Conservation (phyloP, 1,140 invertebrate species). For the Scaptomyza pallida region DNA sequence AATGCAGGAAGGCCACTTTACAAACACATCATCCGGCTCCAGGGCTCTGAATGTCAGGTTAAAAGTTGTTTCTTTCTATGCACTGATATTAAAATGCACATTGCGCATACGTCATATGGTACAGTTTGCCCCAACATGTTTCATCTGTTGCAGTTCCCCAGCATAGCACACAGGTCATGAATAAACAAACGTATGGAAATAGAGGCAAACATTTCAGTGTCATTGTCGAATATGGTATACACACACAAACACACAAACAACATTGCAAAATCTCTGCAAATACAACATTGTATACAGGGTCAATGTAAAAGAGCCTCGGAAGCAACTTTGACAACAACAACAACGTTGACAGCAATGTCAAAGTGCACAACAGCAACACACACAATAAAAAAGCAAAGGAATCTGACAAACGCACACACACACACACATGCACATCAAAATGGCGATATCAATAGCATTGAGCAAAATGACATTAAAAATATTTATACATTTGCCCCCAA, state of each 20-base stretch:
- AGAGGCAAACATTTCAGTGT: conserved; percentile 55
- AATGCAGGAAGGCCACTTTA: conserved; percentile 23
- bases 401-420: conserved; percentile 11
- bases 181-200: conserved; percentile 51
- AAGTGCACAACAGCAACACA: conserved; percentile 28
- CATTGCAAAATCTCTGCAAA: conserved; percentile 53
- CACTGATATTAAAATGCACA: conserved; percentile 58
- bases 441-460: background rate
- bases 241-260: conserved; percentile 7
- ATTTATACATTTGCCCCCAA: background rate
- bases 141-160: no score
- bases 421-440: conserved; percentile 16
- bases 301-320: conserved; percentile 37
- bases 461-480: background rate
- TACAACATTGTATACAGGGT: conserved; percentile 34
- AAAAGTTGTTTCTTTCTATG: conserved; percentile 25
- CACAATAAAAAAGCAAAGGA: conserved; percentile 11
- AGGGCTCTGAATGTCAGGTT: conserved; percentile 10
- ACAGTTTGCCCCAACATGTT: conserved; percentile 2
- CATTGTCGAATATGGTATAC: conserved; percentile 53
- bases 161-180: conserved; percentile 38
- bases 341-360: conserved; percentile 33
- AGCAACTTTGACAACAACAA: conserved; percentile 33
- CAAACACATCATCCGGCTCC: conserved; percentile 36
- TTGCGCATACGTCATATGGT: conserved; percentile 58